phyloP scores from a whole-genome alignment of 2,888 invertebrate genomes.

The Ennomos quercinarius region DNA sequence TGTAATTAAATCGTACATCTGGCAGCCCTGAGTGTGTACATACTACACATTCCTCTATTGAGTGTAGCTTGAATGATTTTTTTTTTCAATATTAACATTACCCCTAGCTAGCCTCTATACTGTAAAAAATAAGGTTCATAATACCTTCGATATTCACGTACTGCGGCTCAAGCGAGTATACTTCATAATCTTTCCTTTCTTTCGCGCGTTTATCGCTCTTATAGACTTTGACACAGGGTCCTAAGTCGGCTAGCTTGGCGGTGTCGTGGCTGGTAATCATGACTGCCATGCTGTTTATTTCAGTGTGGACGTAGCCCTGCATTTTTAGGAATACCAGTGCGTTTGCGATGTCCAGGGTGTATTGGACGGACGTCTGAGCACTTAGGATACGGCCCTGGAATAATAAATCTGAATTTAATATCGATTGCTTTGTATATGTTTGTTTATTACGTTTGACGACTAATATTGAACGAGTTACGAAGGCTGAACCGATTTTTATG shows the following conservation, averaged over 20 bases:
- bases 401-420: neutral
- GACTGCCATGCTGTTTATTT: conserved; percentile 70
- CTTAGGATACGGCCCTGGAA: conserved; percentile 71
- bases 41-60: too few relatives aligned
- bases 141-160: conserved; percentile 78
- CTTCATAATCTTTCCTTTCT: conserved; percentile 53
- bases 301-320: conserved; percentile 79
- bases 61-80: too few relatives aligned
- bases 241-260: conserved; percentile 77
- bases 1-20: too few relatives aligned
- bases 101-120: too few relatives aligned
- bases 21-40: too few relatives aligned
- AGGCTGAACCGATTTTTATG: too few relatives aligned
- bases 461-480: too few relatives aligned
- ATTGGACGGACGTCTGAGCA: conserved; percentile 72
- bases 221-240: conserved; percentile 59
- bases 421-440: too few relatives aligned
- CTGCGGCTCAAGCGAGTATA: conserved; percentile 72
- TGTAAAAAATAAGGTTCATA: neutral
- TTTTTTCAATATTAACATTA: too few relatives aligned
- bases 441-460: too few relatives aligned
- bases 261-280: conserved; percentile 72
- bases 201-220: conserved; percentile 36
- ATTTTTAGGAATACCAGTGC: conserved; percentile 78
- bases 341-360: conserved; percentile 74